These are phyloP conservation scores for Rhyacophila evoluta DNA, from an alignment of 2,888 invertebrate genomes.

Conservation along the genomic window DNA sequence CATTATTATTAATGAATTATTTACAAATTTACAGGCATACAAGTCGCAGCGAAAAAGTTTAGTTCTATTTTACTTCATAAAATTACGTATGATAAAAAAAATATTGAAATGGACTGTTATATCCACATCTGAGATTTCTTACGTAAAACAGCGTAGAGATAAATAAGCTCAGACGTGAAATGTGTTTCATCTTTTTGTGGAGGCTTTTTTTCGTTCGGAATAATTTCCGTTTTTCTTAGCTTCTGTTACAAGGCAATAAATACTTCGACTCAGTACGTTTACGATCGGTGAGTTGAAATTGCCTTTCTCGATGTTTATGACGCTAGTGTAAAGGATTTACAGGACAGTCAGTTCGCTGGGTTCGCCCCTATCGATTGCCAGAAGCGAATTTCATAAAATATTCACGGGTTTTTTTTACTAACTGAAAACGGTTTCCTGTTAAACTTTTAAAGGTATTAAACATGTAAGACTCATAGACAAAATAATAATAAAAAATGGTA, in stretches of 20 bases:
- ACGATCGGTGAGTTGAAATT: slow-evolving; percentile 41
- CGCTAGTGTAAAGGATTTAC: slow-evolving; percentile 29
- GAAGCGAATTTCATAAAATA: slow-evolving; percentile 23
- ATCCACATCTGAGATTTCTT: no score
- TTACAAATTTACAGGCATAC: no score
- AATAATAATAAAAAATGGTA: no score
- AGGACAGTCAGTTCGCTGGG: background rate
- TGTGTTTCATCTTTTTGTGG: background rate
- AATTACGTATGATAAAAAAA: no score
- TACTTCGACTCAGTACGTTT: slow-evolving; percentile 36
- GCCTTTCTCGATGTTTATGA: slow-evolving; percentile 33
- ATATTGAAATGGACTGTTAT: no score
- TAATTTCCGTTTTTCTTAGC: slow-evolving; percentile 17
- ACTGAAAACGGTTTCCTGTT: background rate
- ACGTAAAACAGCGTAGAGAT: no score
- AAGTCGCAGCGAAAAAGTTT: no score
- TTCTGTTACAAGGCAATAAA: slow-evolving; percentile 31
- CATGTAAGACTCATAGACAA: no score
- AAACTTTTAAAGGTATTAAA: no score
- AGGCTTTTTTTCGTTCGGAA: background rate
- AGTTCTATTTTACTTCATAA: no score
- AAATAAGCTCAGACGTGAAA: background rate
- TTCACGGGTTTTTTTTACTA: background rate
- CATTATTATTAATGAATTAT: no score
- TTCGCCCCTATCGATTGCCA: background rate